Percentiles rank a stretch among this genome's conserved stretches.
These are phyloP conservation scores for Drosophila trapezifrons DNA, from an alignment of 1,140 invertebrate species.

Conservation along the genomic window DNA sequence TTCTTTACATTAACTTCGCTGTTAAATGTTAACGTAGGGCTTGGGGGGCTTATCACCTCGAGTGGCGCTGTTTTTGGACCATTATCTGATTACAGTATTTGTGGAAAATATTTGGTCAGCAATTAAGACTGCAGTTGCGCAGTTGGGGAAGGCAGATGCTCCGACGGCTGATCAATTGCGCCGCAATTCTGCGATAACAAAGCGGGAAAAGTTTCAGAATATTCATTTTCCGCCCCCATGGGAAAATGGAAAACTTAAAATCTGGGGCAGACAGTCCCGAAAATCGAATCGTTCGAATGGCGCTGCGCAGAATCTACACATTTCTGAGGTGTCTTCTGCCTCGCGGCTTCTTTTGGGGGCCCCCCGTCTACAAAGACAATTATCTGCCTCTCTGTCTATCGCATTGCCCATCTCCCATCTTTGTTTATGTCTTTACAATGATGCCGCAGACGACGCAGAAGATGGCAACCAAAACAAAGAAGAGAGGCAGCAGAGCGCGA, in stretches of 20 bases:
- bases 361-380: slow-evolving; percentile 37
- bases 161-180: slow-evolving; percentile 25
- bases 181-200: slow-evolving; percentile 12
- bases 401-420: slow-evolving; percentile 31
- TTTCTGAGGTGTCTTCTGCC: slow-evolving; percentile 10
- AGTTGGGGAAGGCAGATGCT: slow-evolving; percentile 50
- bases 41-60: slow-evolving; percentile 19
- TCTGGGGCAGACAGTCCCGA: slow-evolving; percentile 14
- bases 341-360: background rate
- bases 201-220: slow-evolving; percentile 10
- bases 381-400: slow-evolving; percentile 14
- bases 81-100: slow-evolving; percentile 72
- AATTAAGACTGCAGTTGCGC: slow-evolving; percentile 73
- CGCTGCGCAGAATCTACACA: slow-evolving; percentile 17
- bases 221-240: no score
- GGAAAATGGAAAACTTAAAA: slow-evolving; percentile 1
- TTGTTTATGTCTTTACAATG: slow-evolving; percentile 56
- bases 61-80: slow-evolving; percentile 7
- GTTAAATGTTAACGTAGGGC: background rate
- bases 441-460: slow-evolving; percentile 47
- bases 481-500: slow-evolving; percentile 24
- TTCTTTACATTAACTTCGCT: background rate
- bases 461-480: slow-evolving; percentile 77
- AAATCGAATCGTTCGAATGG: slow-evolving; percentile 4
- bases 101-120: slow-evolving; percentile 75